Percentiles rank a stretch among this genome's conserved stretches.
These are phyloP conservation scores for Sinotaia quadrata DNA, from an alignment of 2,888 invertebrate genomes.

Conservation along the genomic window DNA sequence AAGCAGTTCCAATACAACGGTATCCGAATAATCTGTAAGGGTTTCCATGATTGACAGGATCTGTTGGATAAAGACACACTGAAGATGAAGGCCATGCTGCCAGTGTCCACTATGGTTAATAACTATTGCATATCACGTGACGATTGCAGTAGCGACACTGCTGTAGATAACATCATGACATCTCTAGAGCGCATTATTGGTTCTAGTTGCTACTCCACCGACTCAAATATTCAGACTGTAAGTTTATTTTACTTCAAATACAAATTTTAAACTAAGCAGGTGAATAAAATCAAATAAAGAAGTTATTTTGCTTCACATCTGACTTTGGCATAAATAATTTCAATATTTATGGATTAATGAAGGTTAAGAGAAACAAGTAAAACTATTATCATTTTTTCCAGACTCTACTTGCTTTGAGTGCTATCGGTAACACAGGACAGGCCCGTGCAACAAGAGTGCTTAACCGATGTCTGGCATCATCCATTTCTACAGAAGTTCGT, in stretches of 20 bases:
- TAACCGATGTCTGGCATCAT: conserved; percentile 72
- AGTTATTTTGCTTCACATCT: too few species aligned
- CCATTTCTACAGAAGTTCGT: conserved; percentile 81
- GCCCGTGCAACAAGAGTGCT: conserved; percentile 68
- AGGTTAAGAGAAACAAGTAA: too few species aligned
- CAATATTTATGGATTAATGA: too few species aligned
- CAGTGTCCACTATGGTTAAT: conserved; percentile 81
- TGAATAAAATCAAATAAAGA: too few species aligned
- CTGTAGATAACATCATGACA: conserved; percentile 65
- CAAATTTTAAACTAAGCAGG: too few species aligned
- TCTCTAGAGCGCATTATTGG: conserved; percentile 55
- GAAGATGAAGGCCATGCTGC: conserved; percentile 78
- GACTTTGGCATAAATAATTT: too few species aligned
- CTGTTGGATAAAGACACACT: conserved; percentile 61
- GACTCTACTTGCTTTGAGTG: conserved; percentile 84
- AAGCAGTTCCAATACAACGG: too few species aligned
- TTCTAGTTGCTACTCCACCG: conserved; percentile 45
- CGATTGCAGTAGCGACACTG: conserved; percentile 65
- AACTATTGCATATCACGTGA: conserved; percentile 76
- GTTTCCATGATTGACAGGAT: conserved; percentile 59
- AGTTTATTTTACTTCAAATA: too few species aligned
- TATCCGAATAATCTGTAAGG: too few species aligned
- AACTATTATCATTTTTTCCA: too few species aligned
- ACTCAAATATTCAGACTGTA: conserved; percentile 69
- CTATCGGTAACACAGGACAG: conserved; percentile 91